phyloP scores from a whole-genome alignment of 2,113 vertebrate genomes.

The Ptyas mucosa region DNA sequence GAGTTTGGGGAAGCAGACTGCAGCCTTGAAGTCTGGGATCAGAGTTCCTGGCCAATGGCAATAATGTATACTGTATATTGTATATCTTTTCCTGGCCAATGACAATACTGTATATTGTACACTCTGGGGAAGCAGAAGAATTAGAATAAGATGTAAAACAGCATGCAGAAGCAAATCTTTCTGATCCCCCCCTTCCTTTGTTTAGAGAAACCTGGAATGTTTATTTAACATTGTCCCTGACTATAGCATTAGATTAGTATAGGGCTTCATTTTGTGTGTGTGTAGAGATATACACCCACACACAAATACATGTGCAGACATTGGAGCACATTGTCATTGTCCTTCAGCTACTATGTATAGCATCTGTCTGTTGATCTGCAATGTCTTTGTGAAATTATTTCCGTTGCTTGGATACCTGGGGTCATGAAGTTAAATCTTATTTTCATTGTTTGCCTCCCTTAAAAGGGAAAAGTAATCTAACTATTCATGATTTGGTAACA shows the following conservation, averaged over 20 bases:
- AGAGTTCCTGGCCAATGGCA: neutral
- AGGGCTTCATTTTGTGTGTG: neutral
- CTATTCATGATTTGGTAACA: neutral
- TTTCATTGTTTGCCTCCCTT: neutral
- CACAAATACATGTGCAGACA: neutral
- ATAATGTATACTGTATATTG: neutral
- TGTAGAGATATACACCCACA: neutral
- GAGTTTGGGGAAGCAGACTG: neutral
- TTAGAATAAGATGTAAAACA: neutral
- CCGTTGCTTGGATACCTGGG: neutral
- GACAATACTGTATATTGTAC: neutral
- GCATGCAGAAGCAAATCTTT: neutral
- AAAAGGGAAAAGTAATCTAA: neutral
- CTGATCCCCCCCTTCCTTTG: neutral
- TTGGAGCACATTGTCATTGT: neutral
- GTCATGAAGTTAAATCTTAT: neutral
- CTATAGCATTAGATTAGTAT: neutral
- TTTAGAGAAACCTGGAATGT: neutral
- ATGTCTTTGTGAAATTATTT: neutral
- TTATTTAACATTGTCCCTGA: neutral
- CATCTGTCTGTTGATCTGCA: neutral
- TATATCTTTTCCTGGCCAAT: neutral
- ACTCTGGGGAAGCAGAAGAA: neutral
- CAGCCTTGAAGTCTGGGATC: neutral
- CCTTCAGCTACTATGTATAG: neutral